Base-by-base conservation (phyloP, 1,140 invertebrate species). In the Phocides pigmalion region DNA sequence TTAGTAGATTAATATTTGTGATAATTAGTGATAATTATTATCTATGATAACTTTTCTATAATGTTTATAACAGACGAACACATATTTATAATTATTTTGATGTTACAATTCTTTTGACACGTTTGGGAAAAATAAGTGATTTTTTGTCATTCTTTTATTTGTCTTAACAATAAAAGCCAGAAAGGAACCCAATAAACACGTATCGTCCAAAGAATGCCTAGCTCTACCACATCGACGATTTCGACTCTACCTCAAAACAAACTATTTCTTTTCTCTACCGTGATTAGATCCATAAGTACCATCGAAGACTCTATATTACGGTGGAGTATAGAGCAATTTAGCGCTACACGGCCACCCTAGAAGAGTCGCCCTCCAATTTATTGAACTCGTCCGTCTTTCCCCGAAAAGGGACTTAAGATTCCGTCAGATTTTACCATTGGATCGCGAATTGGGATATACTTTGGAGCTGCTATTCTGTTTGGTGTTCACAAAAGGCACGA, bases 391-490 rank as follows among this genome's bases (percentile, higher is more conserved):
- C 72, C 74, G 68, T 78, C 75, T 80, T 74, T 63, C 67, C 73
- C 73, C 59, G 64, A 77, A 79, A 82, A 82, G 78, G 78, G 78
- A 76, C 78, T 84, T 79, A 79, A 81, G 74, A 77, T 76, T 74
- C 78, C 70, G 61, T 77, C 70, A 76, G 75, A 78, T 80, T 72
- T 73, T 58, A 58, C 68, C 68, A 68, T 35, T 54, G 39, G 64
- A 65, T 71, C 51, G 49, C 39, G 47, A 50, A 49, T 44, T 58
- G 32, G 28, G 25, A 47, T 67, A 46, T 14, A 65, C 0, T 69
- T 66, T 69, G 68, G 73, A 77, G 78, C 41, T 64, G 76, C 11
- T 35, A 35, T 50, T 35, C 1, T 12, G 2, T 35, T 0, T 35
- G 1, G 4, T 39, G 4, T 9, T 39, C 6, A 3, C 22, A 3